phyloP scores from a whole-genome alignment of 2,888 invertebrate species.

The Lepidocyrtoides sp. region DNA sequence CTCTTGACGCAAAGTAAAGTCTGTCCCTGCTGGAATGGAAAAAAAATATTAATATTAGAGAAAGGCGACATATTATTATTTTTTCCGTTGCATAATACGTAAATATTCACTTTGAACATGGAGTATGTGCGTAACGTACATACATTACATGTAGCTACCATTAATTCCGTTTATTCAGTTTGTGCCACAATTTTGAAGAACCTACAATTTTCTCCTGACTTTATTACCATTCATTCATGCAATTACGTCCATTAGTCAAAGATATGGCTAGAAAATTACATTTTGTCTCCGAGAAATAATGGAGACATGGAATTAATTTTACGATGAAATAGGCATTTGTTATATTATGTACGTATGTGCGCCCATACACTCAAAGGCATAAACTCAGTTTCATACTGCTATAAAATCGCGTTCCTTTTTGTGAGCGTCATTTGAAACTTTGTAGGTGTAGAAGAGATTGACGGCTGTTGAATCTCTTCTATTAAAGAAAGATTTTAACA shows the following conservation, averaged over 20 bases:
- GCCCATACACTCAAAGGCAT: neutral
- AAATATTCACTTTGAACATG: too few relatives aligned
- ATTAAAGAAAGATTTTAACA: slow-evolving; percentile 1
- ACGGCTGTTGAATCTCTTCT: neutral
- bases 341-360: neutral
- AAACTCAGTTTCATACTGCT: neutral
- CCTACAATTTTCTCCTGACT: slow-evolving; percentile 76
- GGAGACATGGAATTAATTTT: slow-evolving; percentile 82
- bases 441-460: slow-evolving; percentile 61
- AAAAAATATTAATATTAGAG: too few relatives aligned
- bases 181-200: slow-evolving; percentile 47
- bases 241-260: slow-evolving; percentile 76
- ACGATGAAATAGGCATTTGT: slow-evolving; percentile 68
- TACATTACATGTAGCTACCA: neutral
- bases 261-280: slow-evolving; percentile 75
- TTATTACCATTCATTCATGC: slow-evolving; percentile 75
- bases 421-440: slow-evolving; percentile 51
- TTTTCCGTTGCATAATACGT: too few relatives aligned
- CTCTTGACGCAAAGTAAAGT: too few relatives aligned
- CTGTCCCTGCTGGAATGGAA: too few relatives aligned
- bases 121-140: too few relatives aligned
- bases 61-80: too few relatives aligned
- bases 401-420: neutral
- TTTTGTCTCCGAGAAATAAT: slow-evolving; percentile 78
- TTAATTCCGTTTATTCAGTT: slow-evolving; percentile 42